Evolutionary conservation across 1,140 invertebrate species (phyloP).

Genomic region (Panagrolaimus sp.): DNA sequence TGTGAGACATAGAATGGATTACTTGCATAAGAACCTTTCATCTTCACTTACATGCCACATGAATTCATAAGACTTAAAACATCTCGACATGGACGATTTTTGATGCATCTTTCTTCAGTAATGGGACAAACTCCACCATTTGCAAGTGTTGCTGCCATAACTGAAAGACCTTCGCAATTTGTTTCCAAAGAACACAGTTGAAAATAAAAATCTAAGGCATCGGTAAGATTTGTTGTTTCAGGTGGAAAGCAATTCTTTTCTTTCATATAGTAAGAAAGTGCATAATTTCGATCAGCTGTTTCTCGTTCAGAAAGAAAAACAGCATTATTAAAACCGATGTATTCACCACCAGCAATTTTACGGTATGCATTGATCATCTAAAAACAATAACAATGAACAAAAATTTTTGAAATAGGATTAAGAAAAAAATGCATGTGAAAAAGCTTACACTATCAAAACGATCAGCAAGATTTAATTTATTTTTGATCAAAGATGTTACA

Average conservation of each 20-base stretch:
- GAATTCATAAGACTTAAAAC: constrained; percentile 27
- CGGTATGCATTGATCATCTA: constrained; percentile 62
- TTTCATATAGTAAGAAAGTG: constrained; percentile 92
- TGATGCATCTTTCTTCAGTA: constrained; percentile 20
- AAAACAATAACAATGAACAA: constrained; percentile 52
- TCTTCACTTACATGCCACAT: constrained; percentile 64
- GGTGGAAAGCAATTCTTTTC: constrained; percentile 66
- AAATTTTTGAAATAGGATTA: not conserved
- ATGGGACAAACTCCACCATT: constrained; percentile 68
- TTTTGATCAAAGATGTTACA: constrained; percentile 76
- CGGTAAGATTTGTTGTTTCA: constrained; percentile 61
- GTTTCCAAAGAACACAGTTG: constrained; percentile 92
- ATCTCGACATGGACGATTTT: constrained; percentile 21
- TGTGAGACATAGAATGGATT: too few species aligned
- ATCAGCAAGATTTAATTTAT: constrained; percentile 36
- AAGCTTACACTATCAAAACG: constrained; percentile 59
- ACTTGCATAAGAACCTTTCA: too few species aligned
- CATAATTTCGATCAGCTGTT: constrained; percentile 91
- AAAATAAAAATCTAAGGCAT: constrained; percentile 94
- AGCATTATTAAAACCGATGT: constrained; percentile 34
- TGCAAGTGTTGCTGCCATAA: constrained; percentile 88
- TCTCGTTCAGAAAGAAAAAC: constrained; percentile 83
- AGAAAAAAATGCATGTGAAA: not conserved
- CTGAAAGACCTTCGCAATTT: constrained; percentile 79
- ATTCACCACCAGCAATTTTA: constrained; percentile 57